Evolutionary conservation across 1,140 invertebrate genomes (phyloP).

Genomic region (Dreissena rostriformis): DNA sequence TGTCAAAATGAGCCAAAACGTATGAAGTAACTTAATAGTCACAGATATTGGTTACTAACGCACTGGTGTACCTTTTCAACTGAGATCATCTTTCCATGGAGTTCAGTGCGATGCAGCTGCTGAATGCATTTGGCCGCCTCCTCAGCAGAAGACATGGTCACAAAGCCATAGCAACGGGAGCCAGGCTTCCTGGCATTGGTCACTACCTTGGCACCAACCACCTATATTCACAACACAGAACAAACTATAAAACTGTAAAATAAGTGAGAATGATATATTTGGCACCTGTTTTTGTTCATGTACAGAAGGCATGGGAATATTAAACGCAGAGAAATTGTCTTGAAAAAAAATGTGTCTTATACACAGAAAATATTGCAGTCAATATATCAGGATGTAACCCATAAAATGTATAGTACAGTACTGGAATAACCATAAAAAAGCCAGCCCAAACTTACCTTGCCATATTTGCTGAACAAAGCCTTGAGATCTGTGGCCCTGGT

Average conservation of each 20-base stretch:
- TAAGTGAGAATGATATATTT: too few species aligned
- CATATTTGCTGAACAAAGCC: constrained; percentile 94
- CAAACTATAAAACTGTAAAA: too few species aligned
- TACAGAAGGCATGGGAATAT: too few species aligned
- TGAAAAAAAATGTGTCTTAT: too few species aligned
- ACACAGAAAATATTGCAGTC: too few species aligned
- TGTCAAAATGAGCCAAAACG: background rate
- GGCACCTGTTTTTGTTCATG: too few species aligned
- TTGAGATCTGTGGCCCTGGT: constrained; percentile 96
- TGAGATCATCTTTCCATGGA: constrained; percentile 96
- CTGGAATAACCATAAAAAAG: background rate
- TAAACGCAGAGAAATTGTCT: too few species aligned
- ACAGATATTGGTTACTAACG: constrained; percentile 6
- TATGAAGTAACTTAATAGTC: background rate
- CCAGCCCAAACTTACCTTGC: constrained; percentile 87
- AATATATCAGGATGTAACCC: too few species aligned
- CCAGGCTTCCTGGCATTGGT: constrained; percentile 95
- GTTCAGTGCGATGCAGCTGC: constrained; percentile 93
- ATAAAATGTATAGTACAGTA: too few species aligned
- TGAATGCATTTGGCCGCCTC: constrained; percentile 95
- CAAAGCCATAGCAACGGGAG: constrained; percentile 95
- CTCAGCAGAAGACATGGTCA: constrained; percentile 94
- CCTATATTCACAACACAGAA: constrained; percentile 72
- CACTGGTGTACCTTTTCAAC: constrained; percentile 90
- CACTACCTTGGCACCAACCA: constrained; percentile 96